Conservation (phyloP, 1,140 invertebrate genomes). For the Micrasema longulum region DNA sequence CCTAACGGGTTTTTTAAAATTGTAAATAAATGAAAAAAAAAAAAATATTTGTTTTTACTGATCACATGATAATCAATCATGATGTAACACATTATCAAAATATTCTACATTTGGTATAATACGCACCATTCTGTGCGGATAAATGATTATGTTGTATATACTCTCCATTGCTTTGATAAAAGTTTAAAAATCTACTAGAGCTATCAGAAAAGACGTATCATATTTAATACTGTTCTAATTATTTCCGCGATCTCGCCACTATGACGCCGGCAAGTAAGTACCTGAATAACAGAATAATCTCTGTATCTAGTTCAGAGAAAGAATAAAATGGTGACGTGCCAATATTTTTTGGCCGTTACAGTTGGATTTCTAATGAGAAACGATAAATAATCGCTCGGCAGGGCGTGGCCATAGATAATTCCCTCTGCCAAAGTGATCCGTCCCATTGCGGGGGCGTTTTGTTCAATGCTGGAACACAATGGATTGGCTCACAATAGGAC, state of each 20-base stretch:
- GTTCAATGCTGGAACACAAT: slow-evolving; percentile 13
- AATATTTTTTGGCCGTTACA: slow-evolving; percentile 33
- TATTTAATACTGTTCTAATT: background rate
- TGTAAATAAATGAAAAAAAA: too few species aligned
- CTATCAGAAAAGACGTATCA: background rate
- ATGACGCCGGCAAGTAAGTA: too few species aligned
- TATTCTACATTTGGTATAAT: too few species aligned
- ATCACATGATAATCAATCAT: too few species aligned
- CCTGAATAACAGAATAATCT: background rate
- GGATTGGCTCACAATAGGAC: slow-evolving; percentile 21
- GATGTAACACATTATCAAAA: too few species aligned
- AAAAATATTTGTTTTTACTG: too few species aligned
- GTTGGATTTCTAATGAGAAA: slow-evolving; percentile 26
- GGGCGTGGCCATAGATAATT: slow-evolving; percentile 15
- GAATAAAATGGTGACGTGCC: slow-evolving; percentile 8
- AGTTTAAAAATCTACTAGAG: too few species aligned
- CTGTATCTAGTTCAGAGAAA: background rate
- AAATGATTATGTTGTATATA: too few species aligned
- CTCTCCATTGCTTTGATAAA: too few species aligned
- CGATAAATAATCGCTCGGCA: slow-evolving; percentile 19
- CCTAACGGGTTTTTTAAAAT: too few species aligned
- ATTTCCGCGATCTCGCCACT: background rate
- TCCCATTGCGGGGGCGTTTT: slow-evolving; percentile 8
- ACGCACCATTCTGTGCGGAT: too few species aligned
- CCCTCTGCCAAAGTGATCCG: slow-evolving; percentile 9